These are phyloP conservation scores for Shinisaurus crocodilurus DNA, from an alignment of 2,113 vertebrate genomes.

Conservation along the genomic window DNA sequence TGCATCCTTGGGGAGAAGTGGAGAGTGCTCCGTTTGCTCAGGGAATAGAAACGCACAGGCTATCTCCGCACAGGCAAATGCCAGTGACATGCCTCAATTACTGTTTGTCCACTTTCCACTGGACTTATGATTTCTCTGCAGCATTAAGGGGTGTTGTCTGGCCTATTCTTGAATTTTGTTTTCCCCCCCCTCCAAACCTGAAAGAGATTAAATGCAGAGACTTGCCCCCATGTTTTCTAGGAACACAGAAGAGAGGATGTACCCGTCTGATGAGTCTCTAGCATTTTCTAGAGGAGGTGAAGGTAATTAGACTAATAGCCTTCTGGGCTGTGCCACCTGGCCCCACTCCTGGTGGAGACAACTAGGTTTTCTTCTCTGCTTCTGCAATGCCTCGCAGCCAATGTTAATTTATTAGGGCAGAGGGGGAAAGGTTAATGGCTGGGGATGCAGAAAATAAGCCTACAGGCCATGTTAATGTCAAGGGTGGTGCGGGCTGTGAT, in stretches of 20 bases:
- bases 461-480: background rate
- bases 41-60: background rate
- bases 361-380: background rate
- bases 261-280: background rate
- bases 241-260: background rate
- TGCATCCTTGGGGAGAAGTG: background rate
- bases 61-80: background rate
- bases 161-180: background rate
- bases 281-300: background rate
- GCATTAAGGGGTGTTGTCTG: background rate
- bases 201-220: background rate
- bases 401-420: background rate
- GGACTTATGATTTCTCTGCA: background rate
- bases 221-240: background rate
- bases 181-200: too few relatives aligned
- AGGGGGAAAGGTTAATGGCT: constrained; percentile 18
- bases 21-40: background rate
- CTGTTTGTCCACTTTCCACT: background rate
- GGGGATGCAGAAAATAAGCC: background rate
- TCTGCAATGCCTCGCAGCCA: background rate
- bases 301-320: background rate
- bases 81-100: background rate
- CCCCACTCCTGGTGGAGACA: fast-evolving
- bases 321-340: background rate
- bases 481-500: constrained; percentile 15